Base-by-base conservation (phyloP, 2,113 vertebrate species). In the Cyphomyrus discorhynchus region DNA sequence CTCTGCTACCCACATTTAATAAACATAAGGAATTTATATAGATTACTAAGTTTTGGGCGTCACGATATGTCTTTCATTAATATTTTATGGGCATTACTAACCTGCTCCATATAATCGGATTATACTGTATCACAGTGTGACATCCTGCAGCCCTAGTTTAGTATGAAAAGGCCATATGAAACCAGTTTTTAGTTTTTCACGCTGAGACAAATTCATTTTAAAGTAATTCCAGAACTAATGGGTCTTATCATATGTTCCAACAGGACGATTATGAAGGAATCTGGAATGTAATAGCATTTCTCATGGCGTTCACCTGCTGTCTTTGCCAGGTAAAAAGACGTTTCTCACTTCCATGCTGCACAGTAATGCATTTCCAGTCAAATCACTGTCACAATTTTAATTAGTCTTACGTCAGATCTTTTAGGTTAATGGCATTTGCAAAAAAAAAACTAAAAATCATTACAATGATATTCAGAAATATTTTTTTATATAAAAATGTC, bases 261-360 rank as follows among this genome's bases (percentile, higher is more conserved):
- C 92, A 99, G 98, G 97, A 99, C 70, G 97, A 98, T 91, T 96
- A 94, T 2, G 97, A 98, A 91, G 95, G 96, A 88, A 91, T 97
- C 87, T 97, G 97, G 92, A 98, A 97, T n/a, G 96, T 98, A 21
- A 90, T 97, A 87, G 97, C 98, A 35, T 99, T 99, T 95, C 93
- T 99, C 0, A 89, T 97, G 89, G 97, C 97, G 62, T 99, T 99
- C 90, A 88, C 96, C 89, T 97, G 97, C 94, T 98, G 97, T 93
- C 93, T 97, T 90, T 95, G 95, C 86, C 98, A 98, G 97, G 98
- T 99, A 95, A 70, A 93, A 80, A 89, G 80, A 4, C 45, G 13
- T 27, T 42, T 56, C 52, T n/a, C 17, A 35, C 21, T 91, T 82
- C 15, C 8, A n/a, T 85, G 35, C 80, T 6, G 39, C 19, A 50